Evolutionary conservation across 37 sponge, comb jelly and placozoan species (phyloP), one percentile per base, ranked within the genome.

Genomic region (Chondrilla cf. caribensis): DNA sequence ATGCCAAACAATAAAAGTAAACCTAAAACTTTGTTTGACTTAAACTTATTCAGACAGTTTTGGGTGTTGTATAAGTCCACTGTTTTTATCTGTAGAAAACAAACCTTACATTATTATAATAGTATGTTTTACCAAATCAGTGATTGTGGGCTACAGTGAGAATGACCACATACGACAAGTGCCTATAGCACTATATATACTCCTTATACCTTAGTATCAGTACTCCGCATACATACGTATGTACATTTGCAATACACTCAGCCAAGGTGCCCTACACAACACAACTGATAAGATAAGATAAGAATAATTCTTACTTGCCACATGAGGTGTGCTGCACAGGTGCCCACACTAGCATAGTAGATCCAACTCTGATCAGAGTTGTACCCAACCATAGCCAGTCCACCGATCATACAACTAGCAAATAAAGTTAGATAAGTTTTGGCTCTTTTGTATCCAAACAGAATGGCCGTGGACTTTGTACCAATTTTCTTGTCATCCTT

Each of bases 401-500:
- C 37, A 19, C 42, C 28, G 17, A 57, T 42, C 77, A 80, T 83
- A 22, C 58, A 58, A 3, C 38, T 21, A 36, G 68, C 75, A 68
- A 90, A 90, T 60, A 38, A 33, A 70, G 55, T 54, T 29, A 87
- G 43, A 68, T 65, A 58, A 37, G 24, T 28, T 14, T 81, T 78
- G 18, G 87, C 87, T 43, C 41, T 72, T 24, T 81, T 57, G 17
- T 58, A 35, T 54, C 87, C 87, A 38, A 86, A 86, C 47, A 65
- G 26, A 14, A 87, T 75, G 26, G 91, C 87, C 15, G 91, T 90
- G 17, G 91, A 90, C 43, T 83, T 82, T 0, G 86, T 55, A 8
- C 87, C 87, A 26, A 90, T 33, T 43, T 81, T 83, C 70, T 32
- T 28, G 51, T 90, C 91, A 81, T 90, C 91, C 35, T 77, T 47